A percentile compares a stretch with the other conserved stretches of the same genome.
These are phyloP conservation scores for Corella eumyota DNA, from an alignment of 23 tunicate species.

Conservation along the genomic window DNA sequence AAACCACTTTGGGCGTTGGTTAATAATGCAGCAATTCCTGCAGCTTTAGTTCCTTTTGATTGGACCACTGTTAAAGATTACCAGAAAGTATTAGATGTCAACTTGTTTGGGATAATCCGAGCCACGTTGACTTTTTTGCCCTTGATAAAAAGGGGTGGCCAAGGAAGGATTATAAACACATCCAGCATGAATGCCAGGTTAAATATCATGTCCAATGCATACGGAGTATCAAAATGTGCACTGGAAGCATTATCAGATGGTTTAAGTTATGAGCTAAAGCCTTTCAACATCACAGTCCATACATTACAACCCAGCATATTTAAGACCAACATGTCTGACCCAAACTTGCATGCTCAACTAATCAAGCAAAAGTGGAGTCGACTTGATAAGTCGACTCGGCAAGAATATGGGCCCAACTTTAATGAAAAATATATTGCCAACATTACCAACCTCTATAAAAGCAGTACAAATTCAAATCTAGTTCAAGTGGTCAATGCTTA, in stretches of 20 bases:
- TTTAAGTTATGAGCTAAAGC: too few relatives aligned
- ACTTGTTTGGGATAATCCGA: constrained; percentile 31
- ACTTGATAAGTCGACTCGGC: too few relatives aligned
- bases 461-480: too few relatives aligned
- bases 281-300: too few relatives aligned
- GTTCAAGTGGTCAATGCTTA: too few relatives aligned
- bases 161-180: constrained; percentile 19
- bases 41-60: constrained; percentile 38
- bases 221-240: constrained; percentile 19
- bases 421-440: too few relatives aligned
- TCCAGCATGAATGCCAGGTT: constrained; percentile 27
- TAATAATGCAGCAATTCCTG: constrained; percentile 43
- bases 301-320: too few relatives aligned
- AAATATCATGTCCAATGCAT: constrained; percentile 12
- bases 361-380: too few relatives aligned
- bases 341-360: too few relatives aligned
- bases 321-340: too few relatives aligned
- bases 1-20: constrained; percentile 58
- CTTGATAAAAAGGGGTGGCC: constrained; percentile 27
- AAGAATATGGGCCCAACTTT: too few relatives aligned
- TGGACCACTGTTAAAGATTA: constrained; percentile 44
- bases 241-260: constrained; percentile 35
- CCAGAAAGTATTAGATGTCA: constrained; percentile 31
- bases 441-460: too few relatives aligned
- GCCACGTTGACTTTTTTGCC: constrained; percentile 41